A percentile compares a stretch with the other conserved stretches of the same genome.
Conservation (phyloP, 35 echinoderm and acorn worm species). For the Ophioderma brevispina region DNA sequence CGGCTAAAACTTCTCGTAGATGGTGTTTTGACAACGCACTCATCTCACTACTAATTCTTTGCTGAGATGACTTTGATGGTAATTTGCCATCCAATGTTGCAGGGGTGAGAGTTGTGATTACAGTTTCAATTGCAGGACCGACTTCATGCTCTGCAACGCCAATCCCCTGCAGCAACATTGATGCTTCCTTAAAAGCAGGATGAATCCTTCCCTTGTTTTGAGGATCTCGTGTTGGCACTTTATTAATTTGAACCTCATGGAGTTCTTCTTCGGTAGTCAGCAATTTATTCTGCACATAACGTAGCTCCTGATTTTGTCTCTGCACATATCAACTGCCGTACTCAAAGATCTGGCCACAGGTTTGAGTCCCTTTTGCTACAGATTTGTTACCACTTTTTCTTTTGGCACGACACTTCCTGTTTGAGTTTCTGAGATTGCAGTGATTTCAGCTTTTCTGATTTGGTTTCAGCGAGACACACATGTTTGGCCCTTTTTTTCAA, state of each 20-base stretch:
- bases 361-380: background rate
- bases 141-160: background rate
- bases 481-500: background rate
- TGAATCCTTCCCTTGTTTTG: background rate
- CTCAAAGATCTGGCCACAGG: background rate
- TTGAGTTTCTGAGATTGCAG: background rate
- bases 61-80: conserved; percentile 1
- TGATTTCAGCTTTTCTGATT: background rate
- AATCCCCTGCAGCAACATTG: background rate
- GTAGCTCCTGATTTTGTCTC: background rate
- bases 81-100: background rate
- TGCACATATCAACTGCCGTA: background rate
- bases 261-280: background rate
- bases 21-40: background rate
- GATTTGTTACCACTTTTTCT: background rate
- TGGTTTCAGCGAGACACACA: background rate
- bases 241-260: background rate
- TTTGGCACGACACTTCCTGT: background rate
- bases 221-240: background rate
- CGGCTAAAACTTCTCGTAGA: background rate
- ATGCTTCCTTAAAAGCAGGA: background rate
- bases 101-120: background rate
- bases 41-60: background rate
- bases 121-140: conserved; percentile 11
- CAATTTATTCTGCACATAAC: background rate